phyloP scores from a whole-genome alignment of 2,113 vertebrate genomes.

The Nothobranchius furzeri region DNA sequence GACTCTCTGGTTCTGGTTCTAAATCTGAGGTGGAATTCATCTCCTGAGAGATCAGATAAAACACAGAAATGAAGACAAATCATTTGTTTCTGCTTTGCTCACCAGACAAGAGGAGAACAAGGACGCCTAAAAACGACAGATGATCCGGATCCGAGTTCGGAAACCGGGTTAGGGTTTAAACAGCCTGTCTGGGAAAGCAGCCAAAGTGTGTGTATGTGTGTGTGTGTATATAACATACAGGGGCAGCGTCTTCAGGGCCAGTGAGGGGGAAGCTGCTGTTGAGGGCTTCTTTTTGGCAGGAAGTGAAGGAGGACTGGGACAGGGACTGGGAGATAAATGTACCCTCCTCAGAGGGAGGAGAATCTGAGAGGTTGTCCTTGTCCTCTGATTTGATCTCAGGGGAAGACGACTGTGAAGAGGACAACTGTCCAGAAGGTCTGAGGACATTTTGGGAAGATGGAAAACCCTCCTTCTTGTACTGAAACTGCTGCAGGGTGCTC shows the following conservation, averaged over 20 bases:
- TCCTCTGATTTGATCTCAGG: conserved; percentile 13
- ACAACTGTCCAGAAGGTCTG: not conserved
- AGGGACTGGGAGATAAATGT: conserved; percentile 74
- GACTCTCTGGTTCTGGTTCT: conserved; percentile 6
- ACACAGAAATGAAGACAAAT: not conserved
- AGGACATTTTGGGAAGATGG: conserved; percentile 10
- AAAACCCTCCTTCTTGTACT: conserved; percentile 60
- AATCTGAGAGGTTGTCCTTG: conserved; percentile 34
- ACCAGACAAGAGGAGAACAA: too few relatives aligned
- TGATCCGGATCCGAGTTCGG: too few relatives aligned
- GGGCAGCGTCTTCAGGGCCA: conserved; percentile 16
- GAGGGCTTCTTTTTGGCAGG: conserved; percentile 19
- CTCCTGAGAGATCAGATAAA: conserved; percentile 46
- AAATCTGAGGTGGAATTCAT: conserved; percentile 29
- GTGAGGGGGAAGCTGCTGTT: not conserved
- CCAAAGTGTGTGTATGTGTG: too few relatives aligned
- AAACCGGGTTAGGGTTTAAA: too few relatives aligned
- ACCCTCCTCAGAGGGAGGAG: conserved; percentile 67
- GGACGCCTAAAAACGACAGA: too few relatives aligned
- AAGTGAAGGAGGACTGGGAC: conserved; percentile 34
- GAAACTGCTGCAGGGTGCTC: conserved; percentile 74
- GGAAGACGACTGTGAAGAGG: not conserved
- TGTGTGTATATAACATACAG: conserved; percentile 38
- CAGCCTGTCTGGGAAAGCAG: too few relatives aligned
- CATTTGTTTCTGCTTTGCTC: too few relatives aligned